These are phyloP conservation scores for Ameiurus melas DNA, from an alignment of 2,113 vertebrate species.

Conservation along the genomic window DNA sequence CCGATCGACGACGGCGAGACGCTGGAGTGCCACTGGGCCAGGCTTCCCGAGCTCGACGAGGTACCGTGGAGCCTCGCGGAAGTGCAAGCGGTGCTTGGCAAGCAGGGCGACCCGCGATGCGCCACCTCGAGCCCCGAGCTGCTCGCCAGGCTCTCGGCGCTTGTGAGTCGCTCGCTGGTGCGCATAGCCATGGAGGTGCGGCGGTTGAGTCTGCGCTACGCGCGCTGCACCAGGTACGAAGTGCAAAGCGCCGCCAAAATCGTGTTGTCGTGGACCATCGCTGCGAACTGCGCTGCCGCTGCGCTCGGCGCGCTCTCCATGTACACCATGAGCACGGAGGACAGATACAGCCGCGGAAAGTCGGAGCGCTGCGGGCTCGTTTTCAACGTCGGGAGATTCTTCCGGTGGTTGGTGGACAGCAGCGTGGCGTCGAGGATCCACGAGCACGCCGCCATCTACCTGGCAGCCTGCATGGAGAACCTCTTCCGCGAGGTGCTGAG, in stretches of 20 bases:
- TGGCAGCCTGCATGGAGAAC: constrained; percentile 89
- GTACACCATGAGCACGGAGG: constrained; percentile 96
- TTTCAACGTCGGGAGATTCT: constrained; percentile 93
- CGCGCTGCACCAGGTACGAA: constrained; percentile 95
- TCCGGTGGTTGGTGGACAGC: constrained; percentile 97
- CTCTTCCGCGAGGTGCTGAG: constrained; percentile 88
- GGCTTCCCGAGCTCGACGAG: constrained; percentile 97
- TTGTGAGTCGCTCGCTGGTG: constrained; percentile 87
- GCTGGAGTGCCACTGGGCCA: constrained; percentile 96
- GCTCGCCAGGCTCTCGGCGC: constrained; percentile 83
- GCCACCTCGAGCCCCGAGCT: constrained; percentile 77
- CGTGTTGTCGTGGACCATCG: constrained; percentile 87
- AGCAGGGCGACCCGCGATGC: constrained; percentile 75
- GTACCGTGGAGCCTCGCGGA: constrained; percentile 96
- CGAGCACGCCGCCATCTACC: constrained; percentile 95
- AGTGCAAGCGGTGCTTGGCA: constrained; percentile 83
- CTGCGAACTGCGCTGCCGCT: constrained; percentile 83
- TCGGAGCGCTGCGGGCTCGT: constrained; percentile 88
- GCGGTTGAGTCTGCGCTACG: constrained; percentile 91
- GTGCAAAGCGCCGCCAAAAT: constrained; percentile 92
- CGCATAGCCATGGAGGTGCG: constrained; percentile 90
- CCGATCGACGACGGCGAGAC: constrained; percentile 95
- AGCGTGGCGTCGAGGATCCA: constrained; percentile 90
- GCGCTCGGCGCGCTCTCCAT: constrained; percentile 89
- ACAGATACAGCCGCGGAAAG: constrained; percentile 91